These are phyloP conservation scores for Lathamus discolor DNA, from an alignment of 2,113 vertebrate genomes.

Conservation along the genomic window DNA sequence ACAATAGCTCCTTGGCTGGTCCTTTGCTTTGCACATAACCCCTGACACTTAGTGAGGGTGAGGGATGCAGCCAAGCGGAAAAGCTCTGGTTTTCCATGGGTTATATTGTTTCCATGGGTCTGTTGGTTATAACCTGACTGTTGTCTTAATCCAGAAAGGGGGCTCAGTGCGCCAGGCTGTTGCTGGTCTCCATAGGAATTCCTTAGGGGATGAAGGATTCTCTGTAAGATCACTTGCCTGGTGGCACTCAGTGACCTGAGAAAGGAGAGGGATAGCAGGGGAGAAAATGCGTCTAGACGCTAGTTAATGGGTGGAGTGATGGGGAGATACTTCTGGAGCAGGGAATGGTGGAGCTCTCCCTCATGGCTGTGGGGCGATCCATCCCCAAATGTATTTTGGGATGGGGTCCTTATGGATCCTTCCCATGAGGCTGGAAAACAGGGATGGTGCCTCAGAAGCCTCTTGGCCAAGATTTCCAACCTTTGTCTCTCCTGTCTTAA, in stretches of 20 bases:
- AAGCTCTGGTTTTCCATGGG: background rate
- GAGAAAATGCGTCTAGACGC: background rate
- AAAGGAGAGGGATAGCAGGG: background rate
- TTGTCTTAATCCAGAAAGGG: background rate
- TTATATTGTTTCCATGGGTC: background rate
- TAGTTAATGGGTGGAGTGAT: background rate
- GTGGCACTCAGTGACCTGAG: background rate
- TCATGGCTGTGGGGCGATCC: background rate
- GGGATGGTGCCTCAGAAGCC: background rate
- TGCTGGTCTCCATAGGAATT: background rate
- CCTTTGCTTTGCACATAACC: background rate
- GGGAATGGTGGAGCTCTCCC: background rate
- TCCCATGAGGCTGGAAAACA: background rate
- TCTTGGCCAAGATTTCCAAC: background rate
- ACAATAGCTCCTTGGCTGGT: background rate
- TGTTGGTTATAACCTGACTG: background rate
- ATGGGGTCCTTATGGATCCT: background rate
- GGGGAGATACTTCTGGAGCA: background rate
- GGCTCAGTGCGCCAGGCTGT: background rate
- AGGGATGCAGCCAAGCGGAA: background rate
- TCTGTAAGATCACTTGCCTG: rapidly evolving
- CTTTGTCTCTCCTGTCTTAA: background rate
- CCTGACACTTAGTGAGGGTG: background rate
- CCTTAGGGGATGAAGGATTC: background rate
- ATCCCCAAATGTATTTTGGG: background rate